Conservation (phyloP, 2,888 invertebrate genomes). For the Lithodes maja region DNA sequence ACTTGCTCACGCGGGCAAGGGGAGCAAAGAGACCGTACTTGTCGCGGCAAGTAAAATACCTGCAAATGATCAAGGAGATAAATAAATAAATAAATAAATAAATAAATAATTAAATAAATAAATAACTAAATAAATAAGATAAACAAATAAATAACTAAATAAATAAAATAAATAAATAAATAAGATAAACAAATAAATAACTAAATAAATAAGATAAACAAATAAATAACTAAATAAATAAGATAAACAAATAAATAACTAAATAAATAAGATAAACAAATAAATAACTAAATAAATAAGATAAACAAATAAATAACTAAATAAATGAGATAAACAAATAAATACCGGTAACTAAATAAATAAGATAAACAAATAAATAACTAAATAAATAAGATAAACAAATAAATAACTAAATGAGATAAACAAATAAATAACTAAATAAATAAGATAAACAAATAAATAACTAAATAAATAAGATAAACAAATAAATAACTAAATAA, state of each 20-base stretch:
- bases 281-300: background rate
- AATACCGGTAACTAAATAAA: no score
- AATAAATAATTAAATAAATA: background rate
- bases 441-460: no score
- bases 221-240: no score
- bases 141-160: no score
- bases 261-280: background rate
- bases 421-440: no score
- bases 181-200: background rate
- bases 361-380: background rate
- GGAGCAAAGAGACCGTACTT: constrained; percentile 96
- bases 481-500: background rate
- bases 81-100: background rate
- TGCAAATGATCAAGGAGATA: constrained; percentile 18
- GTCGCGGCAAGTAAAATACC: constrained; percentile 92
- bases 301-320: no score
- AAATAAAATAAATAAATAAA: no score
- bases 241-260: background rate
- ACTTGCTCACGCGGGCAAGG: constrained; percentile 87
- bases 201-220: no score
- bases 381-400: background rate
- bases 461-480: background rate
- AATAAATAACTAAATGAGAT: no score
- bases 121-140: no score
- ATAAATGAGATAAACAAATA: no score